Percentiles rank a stretch among this genome's conserved stretches.
Evolutionary conservation across 2,888 invertebrate genomes (phyloP).

Genomic region (Acanthacorydalis orientalis): DNA sequence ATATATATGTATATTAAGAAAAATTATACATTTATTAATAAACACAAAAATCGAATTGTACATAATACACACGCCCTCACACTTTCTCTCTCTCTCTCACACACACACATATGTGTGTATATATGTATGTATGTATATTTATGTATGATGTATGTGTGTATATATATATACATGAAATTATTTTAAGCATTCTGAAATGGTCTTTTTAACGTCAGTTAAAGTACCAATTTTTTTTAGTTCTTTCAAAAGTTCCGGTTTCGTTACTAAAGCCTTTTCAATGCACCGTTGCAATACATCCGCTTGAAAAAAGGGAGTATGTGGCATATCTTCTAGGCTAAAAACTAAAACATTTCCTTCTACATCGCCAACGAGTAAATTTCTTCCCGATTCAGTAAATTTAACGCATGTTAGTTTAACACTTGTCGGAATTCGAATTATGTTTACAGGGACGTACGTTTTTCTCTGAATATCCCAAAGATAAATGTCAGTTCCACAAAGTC

Average conservation of each 20-base stretch:
- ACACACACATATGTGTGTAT: neutral
- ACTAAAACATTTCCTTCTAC: constrained; percentile 47
- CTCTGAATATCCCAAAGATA: constrained; percentile 66
- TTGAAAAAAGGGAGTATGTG: constrained; percentile 54
- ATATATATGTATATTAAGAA: too few relatives aligned
- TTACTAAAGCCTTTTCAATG: constrained; percentile 42
- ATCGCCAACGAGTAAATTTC: constrained; percentile 52
- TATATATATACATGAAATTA: neutral
- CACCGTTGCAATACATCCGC: constrained; percentile 43
- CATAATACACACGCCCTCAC: too few relatives aligned
- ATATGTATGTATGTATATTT: neutral
- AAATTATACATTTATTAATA: too few relatives aligned
- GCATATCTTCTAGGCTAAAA: constrained; percentile 56
- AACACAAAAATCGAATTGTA: too few relatives aligned
- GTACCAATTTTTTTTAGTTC: constrained; percentile 38
- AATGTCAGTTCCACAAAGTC: constrained; percentile 44
- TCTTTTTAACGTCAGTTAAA: constrained; percentile 6
- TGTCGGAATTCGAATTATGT: constrained; percentile 33
- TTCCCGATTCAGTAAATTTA: constrained; percentile 47
- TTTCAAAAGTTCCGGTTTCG: constrained; percentile 40
- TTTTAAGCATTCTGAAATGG: neutral
- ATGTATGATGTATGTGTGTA: neutral
- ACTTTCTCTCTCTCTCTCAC: too few relatives aligned
- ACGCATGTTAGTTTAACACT: constrained; percentile 32
- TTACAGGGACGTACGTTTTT: constrained; percentile 50